phyloP scores from a whole-genome alignment of 2,797 vertebrate species.

The Sebastes flavidus region DNA sequence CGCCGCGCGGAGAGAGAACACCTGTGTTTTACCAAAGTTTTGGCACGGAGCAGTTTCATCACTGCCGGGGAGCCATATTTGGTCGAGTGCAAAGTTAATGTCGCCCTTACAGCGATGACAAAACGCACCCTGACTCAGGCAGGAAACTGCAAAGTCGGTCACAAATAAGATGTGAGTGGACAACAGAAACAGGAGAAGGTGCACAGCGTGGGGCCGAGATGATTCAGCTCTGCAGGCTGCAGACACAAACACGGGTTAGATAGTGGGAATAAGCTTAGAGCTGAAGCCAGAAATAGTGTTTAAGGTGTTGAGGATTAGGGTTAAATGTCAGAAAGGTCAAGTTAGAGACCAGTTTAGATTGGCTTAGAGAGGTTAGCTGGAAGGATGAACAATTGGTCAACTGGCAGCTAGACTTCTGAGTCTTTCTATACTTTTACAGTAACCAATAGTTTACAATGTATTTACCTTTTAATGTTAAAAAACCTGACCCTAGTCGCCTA shows the following conservation, averaged over 20 bases:
- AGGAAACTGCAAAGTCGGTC: constrained; percentile 63
- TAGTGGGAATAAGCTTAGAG: constrained; percentile 68
- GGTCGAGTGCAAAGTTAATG: constrained; percentile 48
- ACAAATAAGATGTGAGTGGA: constrained; percentile 46
- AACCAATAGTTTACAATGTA: not conserved
- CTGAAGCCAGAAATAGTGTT: constrained; percentile 72
- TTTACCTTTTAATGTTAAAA: not conserved
- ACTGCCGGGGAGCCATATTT: constrained; percentile 62
- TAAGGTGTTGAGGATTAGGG: constrained; percentile 77
- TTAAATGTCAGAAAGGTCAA: constrained; percentile 79
- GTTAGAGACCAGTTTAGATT: constrained; percentile 71
- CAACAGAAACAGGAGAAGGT: constrained; percentile 41
- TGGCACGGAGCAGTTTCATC: constrained; percentile 34
- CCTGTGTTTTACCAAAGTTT: constrained; percentile 77
- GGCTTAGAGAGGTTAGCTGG: constrained; percentile 60
- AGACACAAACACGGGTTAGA: constrained; percentile 50
- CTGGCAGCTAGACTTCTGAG: constrained; percentile 9
- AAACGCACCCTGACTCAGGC: constrained; percentile 57
- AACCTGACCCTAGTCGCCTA: not conserved
- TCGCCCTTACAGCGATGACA: constrained; percentile 38
- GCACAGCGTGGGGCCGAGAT: constrained; percentile 30
- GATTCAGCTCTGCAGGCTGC: constrained; percentile 60
- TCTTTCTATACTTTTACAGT: not conserved
- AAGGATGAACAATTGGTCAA: constrained; percentile 31
- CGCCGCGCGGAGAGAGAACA: constrained; percentile 73